Evolutionary conservation across 2,113 vertebrate species (phyloP), one percentile per base, ranked within the genome.

Genomic region (Murina feae): DNA sequence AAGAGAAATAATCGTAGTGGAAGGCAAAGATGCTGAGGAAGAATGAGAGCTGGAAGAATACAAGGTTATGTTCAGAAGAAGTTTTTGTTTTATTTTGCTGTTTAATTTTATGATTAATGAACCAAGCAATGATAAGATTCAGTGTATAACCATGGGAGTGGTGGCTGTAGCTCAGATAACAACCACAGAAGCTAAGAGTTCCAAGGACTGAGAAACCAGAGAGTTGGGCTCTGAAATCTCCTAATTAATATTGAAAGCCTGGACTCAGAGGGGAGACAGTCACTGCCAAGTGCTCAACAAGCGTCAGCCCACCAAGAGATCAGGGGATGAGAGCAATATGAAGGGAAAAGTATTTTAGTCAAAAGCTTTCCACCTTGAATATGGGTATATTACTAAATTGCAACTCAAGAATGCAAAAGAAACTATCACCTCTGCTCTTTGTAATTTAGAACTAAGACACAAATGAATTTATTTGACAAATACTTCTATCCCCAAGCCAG

Each of bases 41-140:
- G 21, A 74, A 14, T 1, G 51, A 82, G 53, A 72, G 63, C 4
- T 42, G 17, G 28, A 37, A 86, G 82, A 69, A 89, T 8, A 25
- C 0, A 0, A 4, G 0, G 17, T 4, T 74, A 2, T 65, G 10
- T 5, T 20, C 9, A 21, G 21, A 47, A 4, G 6, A 8, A 51
- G 18, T 37, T 49, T 63, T 69, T 23, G 6, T 44, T 65, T 87
- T 84, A 4, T 17, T 80, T 72, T 51, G 32, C 12, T 63, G 4
- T 66, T 51, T 63, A 35, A 84, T 55, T 88, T 72, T 66, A 84
- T 37, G 17, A 95, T 69, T 25, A 65, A 75, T 17, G 20, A 76
- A n/a, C 6, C 9, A 53, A 37, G 58, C 21, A 60, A 35, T 65
- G 35, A 51, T 16, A 80, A 86, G 80, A 65, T 28, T 20, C 9